Conservation (phyloP, 2,888 invertebrate species). For the Volucella inanis region DNA sequence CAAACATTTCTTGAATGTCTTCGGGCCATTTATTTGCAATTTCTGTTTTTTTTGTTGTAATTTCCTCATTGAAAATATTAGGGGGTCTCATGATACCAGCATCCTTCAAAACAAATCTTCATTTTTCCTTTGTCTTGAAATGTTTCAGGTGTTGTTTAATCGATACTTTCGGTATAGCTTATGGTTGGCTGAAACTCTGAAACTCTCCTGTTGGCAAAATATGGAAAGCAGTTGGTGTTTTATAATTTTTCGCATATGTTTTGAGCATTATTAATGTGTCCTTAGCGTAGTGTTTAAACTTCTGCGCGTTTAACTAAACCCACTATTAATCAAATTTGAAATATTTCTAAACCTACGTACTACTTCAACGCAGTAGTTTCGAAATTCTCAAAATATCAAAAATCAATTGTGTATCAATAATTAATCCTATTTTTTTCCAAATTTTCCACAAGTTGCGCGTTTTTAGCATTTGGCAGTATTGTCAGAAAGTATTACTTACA, state of each 20-base stretch:
- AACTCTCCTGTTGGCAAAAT: too few species aligned
- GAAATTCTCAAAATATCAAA: too few species aligned
- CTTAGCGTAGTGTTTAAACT: background rate
- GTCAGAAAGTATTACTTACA: too few species aligned
- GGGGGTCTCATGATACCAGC: background rate
- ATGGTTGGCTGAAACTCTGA: too few species aligned
- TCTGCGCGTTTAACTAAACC: background rate
- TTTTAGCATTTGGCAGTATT: too few species aligned
- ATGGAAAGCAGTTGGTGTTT: too few species aligned
- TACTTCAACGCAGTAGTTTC: background rate
- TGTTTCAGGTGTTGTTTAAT: too few species aligned
- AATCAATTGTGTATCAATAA: too few species aligned
- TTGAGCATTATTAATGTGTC: conserved; percentile 3
- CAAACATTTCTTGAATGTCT: background rate
- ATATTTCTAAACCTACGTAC: background rate
- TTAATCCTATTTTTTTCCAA: too few species aligned
- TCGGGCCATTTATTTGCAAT: conserved; percentile 6
- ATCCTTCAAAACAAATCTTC: background rate
- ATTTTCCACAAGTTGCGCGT: too few species aligned
- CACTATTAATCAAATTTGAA: background rate
- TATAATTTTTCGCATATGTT: background rate
- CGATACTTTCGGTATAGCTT: too few species aligned
- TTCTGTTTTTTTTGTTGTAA: background rate
- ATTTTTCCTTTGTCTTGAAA: background rate
- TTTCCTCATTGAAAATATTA: background rate